These are phyloP conservation scores for Drosophila pallidifrons DNA, from an alignment of 1,140 invertebrate species.

Conservation along the genomic window DNA sequence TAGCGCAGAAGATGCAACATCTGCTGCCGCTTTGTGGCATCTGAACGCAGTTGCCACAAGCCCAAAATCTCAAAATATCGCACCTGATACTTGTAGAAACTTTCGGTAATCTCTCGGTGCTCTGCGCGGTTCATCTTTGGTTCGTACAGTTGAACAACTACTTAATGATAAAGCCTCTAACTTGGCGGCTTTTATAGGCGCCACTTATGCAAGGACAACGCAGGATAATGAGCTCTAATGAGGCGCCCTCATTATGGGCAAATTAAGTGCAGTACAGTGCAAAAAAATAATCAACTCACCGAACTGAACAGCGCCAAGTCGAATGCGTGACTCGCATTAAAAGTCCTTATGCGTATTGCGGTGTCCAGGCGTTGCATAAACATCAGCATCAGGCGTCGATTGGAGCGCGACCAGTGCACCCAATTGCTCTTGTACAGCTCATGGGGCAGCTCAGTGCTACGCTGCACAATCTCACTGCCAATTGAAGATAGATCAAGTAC, in stretches of 20 bases:
- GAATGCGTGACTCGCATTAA: constrained; percentile 66
- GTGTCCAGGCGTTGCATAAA: constrained; percentile 66
- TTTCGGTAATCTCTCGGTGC: constrained; percentile 20
- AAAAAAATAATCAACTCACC: constrained; percentile 46
- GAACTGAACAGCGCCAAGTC: constrained; percentile 61
- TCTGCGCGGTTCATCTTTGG: constrained; percentile 44
- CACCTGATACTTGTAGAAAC: constrained; percentile 67
- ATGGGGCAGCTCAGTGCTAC: constrained; percentile 55
- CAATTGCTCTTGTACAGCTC: constrained; percentile 68
- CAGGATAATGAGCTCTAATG: constrained; percentile 48
- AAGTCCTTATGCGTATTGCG: constrained; percentile 55
- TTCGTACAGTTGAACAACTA: background rate
- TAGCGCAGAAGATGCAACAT: constrained; percentile 40
- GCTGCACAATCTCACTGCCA: constrained; percentile 59
- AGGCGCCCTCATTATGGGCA: constrained; percentile 54
- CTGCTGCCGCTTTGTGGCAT: constrained; percentile 6
- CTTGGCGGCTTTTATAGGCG: constrained; percentile 47
- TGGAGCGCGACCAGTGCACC: constrained; percentile 53
- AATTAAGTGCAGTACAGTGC: constrained; percentile 31
- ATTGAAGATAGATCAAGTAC: background rate
- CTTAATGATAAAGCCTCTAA: background rate
- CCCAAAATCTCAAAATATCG: constrained; percentile 60
- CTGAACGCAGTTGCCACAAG: constrained; percentile 33
- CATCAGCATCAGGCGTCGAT: constrained; percentile 59
- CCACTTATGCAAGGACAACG: constrained; percentile 1